Percentiles rank a stretch among this genome's conserved stretches.
These are phyloP conservation scores for Tringa solitaria DNA, from an alignment of 2,113 vertebrate genomes.

Conservation along the genomic window DNA sequence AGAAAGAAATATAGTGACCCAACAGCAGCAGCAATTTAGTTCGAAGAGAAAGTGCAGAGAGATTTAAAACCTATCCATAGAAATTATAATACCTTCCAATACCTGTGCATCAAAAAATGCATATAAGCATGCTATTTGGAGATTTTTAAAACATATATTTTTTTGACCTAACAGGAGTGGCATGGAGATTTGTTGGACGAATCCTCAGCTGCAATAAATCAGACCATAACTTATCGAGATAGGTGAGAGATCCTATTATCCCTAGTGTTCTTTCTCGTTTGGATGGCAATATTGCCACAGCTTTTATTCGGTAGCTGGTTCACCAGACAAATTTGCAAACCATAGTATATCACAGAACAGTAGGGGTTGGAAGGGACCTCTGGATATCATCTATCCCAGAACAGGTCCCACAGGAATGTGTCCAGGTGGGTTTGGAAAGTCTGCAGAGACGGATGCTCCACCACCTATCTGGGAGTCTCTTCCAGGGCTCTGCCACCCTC, in stretches of 20 bases:
- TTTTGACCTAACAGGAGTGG: background rate
- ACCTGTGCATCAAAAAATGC: background rate
- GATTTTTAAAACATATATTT: background rate
- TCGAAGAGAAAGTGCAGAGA: background rate
- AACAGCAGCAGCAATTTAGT: slow-evolving; percentile 1
- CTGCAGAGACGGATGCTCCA: too few species aligned
- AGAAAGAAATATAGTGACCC: background rate
- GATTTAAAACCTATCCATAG: background rate
- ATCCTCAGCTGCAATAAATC: background rate
- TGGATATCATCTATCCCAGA: too few species aligned
- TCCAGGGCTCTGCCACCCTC: too few species aligned
- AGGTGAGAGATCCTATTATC: background rate
- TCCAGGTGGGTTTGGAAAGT: too few species aligned
- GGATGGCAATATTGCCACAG: background rate
- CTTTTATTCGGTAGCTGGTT: background rate
- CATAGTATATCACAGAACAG: too few species aligned
- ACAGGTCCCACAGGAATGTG: too few species aligned
- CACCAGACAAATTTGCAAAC: background rate
- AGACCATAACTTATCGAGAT: background rate
- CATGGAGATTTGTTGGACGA: background rate
- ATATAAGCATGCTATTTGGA: background rate
- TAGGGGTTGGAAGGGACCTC: too few species aligned
- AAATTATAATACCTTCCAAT: background rate
- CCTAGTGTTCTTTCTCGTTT: background rate
- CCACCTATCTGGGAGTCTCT: too few species aligned